Evolutionary conservation across 2,888 invertebrate species (phyloP), one percentile per base, ranked within the genome.

Genomic region (Hymenopus coronatus): DNA sequence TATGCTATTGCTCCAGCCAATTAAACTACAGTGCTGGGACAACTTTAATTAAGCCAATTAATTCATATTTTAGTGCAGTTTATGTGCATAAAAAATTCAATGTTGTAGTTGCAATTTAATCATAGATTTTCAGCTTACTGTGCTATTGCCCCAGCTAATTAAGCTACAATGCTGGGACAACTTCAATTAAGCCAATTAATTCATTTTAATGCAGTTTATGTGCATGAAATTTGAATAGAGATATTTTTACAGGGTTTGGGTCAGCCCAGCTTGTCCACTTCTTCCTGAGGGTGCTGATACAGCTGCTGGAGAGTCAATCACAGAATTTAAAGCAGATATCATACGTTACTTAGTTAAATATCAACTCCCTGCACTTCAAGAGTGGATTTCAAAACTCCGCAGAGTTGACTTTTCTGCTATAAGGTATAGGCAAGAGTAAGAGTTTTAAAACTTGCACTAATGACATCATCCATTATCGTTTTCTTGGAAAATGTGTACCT

Each of bases 391-490:
- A 3, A 93, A 96, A 88, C 95, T 99, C 4, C 95, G 96, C 91
- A 94, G 95, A 91, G 96, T 97, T n/a, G 97, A 99, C 93, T 98
- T 98, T 92, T 96, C 97, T 33, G 93, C 94, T 88, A 95, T 98
- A 28, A 98, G 96, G 97, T 97, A 92, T 40, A 40, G 12, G 12
- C 40, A 40, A 12, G 9, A 40, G 85, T 84, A 89, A 85, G 82
- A 83, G 89, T 88, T 30, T 88, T 70, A 20, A 86, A 90, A 70
- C 30, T 87, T 85, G 89, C 88, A 82, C 82, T 70, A 87, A 20
- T 84, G 81, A 46, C 85, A 88, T 87, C 87, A 88, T 46, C 83
- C 33, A 85, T 83, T 90, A 27, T 86, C 85, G 15, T 30, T 28
- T 84, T 89, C 20, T 82, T 82, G 1, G 14, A n/a, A n/a, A 27